phyloP scores from a whole-genome alignment of 2,113 vertebrate genomes.

The Numida meleagris region DNA sequence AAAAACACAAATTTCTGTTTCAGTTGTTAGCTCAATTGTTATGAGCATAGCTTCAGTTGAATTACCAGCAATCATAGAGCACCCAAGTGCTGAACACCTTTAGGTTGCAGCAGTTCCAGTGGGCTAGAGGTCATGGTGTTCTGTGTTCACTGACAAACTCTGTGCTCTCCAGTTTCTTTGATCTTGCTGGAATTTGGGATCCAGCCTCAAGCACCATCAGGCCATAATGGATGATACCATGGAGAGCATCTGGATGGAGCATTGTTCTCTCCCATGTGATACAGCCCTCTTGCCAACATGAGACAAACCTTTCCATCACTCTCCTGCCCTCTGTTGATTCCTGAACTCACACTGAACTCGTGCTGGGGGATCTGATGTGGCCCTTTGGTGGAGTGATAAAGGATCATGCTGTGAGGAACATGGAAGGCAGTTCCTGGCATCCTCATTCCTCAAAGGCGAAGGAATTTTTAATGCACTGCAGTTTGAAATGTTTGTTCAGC shows the following conservation, averaged over 20 bases:
- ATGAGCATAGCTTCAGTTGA: neutral
- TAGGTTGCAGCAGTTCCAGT: neutral
- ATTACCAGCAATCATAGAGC: neutral
- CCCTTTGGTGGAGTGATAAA: neutral
- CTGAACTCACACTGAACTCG: neutral
- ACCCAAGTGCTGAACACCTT: neutral
- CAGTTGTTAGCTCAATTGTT: neutral
- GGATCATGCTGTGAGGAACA: rapidly evolving
- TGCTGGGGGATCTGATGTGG: neutral
- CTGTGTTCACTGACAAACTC: neutral
- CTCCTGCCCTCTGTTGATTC: neutral
- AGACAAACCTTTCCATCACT: neutral
- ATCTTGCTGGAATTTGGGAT: neutral
- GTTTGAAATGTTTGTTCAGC: neutral
- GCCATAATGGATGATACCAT: neutral
- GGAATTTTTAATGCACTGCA: neutral
- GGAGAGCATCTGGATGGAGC: neutral
- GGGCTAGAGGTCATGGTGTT: neutral
- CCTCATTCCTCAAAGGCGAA: neutral
- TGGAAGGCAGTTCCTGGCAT: neutral
- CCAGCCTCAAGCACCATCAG: neutral
- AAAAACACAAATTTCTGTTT: neutral
- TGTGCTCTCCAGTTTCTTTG: neutral
- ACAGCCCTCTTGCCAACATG: neutral
- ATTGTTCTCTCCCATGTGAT: neutral